A percentile compares a stretch with the other conserved stretches of the same genome.
Evolutionary conservation across 1,140 invertebrate genomes (phyloP).

Genomic region (Drosophila pseudoobscura): DNA sequence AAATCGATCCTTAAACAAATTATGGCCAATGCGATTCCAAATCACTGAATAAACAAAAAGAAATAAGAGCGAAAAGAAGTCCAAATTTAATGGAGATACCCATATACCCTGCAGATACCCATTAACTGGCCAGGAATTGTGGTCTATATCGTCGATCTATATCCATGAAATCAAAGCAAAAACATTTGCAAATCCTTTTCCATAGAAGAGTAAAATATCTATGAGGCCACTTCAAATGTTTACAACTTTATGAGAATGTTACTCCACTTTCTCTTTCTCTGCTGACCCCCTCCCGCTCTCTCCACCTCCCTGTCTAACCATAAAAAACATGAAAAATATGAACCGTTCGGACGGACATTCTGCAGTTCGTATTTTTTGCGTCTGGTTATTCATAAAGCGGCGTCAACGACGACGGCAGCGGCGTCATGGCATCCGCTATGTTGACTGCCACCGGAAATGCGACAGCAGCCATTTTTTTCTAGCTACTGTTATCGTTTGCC

Average conservation of each 20-base stretch:
- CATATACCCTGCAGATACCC: too few relatives aligned
- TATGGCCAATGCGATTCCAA: slow-evolving; percentile 24
- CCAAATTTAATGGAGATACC: too few relatives aligned
- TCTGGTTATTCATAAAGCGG: slow-evolving; percentile 65
- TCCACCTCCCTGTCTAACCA: background rate
- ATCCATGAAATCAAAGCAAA: too few relatives aligned
- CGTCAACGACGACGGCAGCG: slow-evolving; percentile 54
- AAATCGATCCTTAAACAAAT: slow-evolving; percentile 31
- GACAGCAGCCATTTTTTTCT: slow-evolving; percentile 61
- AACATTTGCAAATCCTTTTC: too few relatives aligned
- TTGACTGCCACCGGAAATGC: slow-evolving; percentile 77
- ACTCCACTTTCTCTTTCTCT: slow-evolving; percentile 11
- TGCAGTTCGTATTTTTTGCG: slow-evolving; percentile 44
- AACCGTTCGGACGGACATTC: slow-evolving; percentile 29
- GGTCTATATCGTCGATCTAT: too few relatives aligned
- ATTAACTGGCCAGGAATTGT: too few relatives aligned
- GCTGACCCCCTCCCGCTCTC: background rate
- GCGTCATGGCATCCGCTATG: slow-evolving; percentile 69
- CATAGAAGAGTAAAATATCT: too few relatives aligned
- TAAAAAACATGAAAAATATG: slow-evolving; percentile 60
- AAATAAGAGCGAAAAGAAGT: background rate
- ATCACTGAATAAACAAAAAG: background rate
- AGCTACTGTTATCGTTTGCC: too few relatives aligned
- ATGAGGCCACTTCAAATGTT: slow-evolving; percentile 2
- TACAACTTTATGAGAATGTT: slow-evolving; percentile 2